Percentiles rank a stretch among this genome's conserved stretches.
phyloP scores from a whole-genome alignment of 1,140 invertebrate genomes.

The Solenopsis invicta region DNA sequence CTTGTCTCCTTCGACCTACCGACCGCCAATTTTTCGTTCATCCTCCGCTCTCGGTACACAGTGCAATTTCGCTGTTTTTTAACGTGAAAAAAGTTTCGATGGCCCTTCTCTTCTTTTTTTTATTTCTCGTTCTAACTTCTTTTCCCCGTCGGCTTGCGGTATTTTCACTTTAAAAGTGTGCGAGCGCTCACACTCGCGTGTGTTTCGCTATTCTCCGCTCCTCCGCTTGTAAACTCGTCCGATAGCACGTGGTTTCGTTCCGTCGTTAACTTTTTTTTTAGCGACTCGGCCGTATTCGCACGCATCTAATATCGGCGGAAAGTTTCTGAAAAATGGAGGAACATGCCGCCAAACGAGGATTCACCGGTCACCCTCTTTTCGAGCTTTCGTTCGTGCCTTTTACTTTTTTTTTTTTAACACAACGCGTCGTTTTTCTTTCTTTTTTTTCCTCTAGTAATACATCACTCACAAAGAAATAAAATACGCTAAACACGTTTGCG shows the following conservation, averaged over 20 bases:
- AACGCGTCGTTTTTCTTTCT: neutral
- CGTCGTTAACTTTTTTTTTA: conserved; percentile 45
- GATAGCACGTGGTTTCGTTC: conserved; percentile 31
- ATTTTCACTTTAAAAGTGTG: conserved; percentile 11
- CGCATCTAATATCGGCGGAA: conserved; percentile 49
- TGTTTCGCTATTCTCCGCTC: conserved; percentile 40
- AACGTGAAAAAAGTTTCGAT: conserved; percentile 3
- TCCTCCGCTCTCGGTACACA: conserved; percentile 45
- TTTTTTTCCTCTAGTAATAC: conserved; percentile 11
- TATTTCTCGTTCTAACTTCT: neutral
- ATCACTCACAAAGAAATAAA: conserved; percentile 30
- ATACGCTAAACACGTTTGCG: conserved; percentile 21
- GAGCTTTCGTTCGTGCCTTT: conserved; percentile 16
- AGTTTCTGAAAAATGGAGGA: conserved; percentile 70
- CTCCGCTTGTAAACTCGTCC: conserved; percentile 21
- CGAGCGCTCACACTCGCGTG: conserved; percentile 3
- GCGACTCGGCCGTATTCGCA: conserved; percentile 47
- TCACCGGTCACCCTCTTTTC: neutral
- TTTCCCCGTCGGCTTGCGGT: conserved; percentile 43
- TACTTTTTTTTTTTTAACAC: neutral
- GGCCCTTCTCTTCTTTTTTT: conserved; percentile 12
- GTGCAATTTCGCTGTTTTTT: conserved; percentile 17
- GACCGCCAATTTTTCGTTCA: conserved; percentile 11
- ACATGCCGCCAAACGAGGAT: conserved; percentile 63
- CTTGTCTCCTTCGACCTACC: conserved; percentile 2